phyloP scores from a whole-genome alignment of 2,888 invertebrate genomes.

The Melanophora roralis region DNA sequence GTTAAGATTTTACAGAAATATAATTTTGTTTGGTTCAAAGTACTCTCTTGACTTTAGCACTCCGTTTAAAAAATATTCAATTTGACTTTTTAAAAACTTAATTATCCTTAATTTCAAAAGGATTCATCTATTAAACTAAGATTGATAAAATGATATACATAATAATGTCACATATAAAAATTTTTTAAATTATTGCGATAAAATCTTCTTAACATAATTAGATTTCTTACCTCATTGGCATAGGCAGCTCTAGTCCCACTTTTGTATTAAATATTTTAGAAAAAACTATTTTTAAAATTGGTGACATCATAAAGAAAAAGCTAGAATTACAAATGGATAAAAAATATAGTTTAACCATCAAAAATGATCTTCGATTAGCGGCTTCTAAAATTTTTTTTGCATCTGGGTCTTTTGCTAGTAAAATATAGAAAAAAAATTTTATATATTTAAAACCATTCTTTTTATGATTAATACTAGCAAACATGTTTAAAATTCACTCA shows the following conservation, averaged over 20 bases:
- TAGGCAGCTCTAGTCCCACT: conserved; percentile 67
- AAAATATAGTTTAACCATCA: conserved; percentile 67
- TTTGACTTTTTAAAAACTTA: too few relatives aligned
- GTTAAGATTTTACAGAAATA: too few relatives aligned
- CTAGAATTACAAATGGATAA: conserved; percentile 68
- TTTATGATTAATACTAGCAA: too few relatives aligned
- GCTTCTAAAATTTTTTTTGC: conserved; percentile 58
- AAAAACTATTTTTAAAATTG: conserved; percentile 66
- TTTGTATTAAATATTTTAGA: conserved; percentile 54
- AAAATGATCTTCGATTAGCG: conserved; percentile 66
- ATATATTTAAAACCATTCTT: neutral
- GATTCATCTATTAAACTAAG: too few relatives aligned
- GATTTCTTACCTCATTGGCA: conserved; percentile 71
- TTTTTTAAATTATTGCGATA: too few relatives aligned
- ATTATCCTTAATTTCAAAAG: too few relatives aligned
- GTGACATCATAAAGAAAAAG: conserved; percentile 70
- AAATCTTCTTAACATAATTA: neutral
- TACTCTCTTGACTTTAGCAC: too few relatives aligned
- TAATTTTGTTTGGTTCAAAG: too few relatives aligned
- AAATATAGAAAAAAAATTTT: too few relatives aligned
- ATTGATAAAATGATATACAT: too few relatives aligned
- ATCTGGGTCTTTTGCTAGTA: conserved; percentile 54
- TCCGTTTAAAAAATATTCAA: too few relatives aligned
- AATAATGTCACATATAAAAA: too few relatives aligned
- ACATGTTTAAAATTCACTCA: conserved; percentile 14